Conservation (phyloP, 2,797 vertebrate genomes). For the Anguilla anguilla region DNA sequence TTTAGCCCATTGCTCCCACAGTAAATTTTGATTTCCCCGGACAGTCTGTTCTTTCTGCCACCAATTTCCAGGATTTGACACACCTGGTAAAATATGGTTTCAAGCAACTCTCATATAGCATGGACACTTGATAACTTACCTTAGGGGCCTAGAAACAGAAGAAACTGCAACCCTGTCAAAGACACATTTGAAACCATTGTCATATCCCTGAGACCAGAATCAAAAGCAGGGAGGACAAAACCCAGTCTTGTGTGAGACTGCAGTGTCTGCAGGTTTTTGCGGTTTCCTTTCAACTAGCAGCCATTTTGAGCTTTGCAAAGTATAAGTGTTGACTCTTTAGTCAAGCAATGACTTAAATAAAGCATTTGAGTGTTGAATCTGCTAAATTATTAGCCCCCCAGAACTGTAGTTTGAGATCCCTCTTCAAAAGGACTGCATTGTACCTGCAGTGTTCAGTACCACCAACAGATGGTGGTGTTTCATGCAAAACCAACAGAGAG, state of each 20-base stretch:
- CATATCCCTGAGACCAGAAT: not conserved
- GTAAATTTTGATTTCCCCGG: constrained; percentile 2
- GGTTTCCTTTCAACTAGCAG: not conserved
- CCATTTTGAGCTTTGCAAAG: not conserved
- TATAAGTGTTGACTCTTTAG: not conserved
- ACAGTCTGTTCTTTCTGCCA: not conserved
- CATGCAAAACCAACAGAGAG: not conserved
- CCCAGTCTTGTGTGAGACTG: not conserved
- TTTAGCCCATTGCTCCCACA: not conserved
- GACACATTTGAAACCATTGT: not conserved
- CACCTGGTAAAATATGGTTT: not conserved
- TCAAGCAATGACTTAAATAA: not conserved
- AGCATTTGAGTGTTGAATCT: not conserved
- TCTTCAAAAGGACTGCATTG: not conserved
- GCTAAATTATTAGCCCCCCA: not conserved
- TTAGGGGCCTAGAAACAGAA: not conserved
- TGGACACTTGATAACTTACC: not conserved
- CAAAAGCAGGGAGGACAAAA: not conserved
- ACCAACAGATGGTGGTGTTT: constrained; percentile 8
- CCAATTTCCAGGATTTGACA: constrained; percentile 4
- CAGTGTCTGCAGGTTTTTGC: not conserved
- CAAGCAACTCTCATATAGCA: not conserved
- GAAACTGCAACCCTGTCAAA: not conserved
- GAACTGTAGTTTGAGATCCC: not conserved
- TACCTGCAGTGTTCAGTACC: not conserved